These are phyloP conservation scores for Thamnaconus septentrionalis DNA, from an alignment of 2,113 vertebrate species.

Conservation along the genomic window DNA sequence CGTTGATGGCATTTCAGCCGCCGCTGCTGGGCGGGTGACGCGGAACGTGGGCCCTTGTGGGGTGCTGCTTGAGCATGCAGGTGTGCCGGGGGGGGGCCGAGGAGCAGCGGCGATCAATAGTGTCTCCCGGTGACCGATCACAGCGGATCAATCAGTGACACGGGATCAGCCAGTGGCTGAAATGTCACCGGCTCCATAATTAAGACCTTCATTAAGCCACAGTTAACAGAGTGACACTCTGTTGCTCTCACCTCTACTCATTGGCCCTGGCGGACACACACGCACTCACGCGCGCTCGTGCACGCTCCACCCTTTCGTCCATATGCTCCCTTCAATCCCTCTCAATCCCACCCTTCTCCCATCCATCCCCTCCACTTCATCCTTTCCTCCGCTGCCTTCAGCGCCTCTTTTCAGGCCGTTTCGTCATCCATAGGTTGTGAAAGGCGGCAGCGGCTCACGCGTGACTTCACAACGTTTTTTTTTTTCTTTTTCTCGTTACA, in stretches of 20 bases:
- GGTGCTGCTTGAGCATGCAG: constrained; percentile 50
- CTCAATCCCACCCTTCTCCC: constrained; percentile 33
- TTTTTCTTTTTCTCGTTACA: constrained; percentile 16
- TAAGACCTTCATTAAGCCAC: constrained; percentile 78
- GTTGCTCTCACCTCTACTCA: constrained; percentile 42
- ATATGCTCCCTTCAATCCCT: constrained; percentile 34
- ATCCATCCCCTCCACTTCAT: constrained; percentile 1
- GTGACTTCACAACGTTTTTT: constrained; percentile 25
- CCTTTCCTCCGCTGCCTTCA: constrained; percentile 23
- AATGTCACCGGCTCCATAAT: constrained; percentile 79
- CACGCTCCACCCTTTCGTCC: constrained; percentile 28
- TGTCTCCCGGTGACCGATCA: constrained; percentile 70
- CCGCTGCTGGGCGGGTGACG: not conserved
- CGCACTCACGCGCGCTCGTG: constrained; percentile 14
- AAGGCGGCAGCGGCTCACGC: constrained; percentile 25
- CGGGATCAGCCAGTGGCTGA: constrained; percentile 63
- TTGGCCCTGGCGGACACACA: constrained; percentile 12
- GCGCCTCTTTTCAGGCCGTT: constrained; percentile 3
- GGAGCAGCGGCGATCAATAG: constrained; percentile 51
- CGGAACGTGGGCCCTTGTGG: not conserved
- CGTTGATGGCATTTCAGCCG: constrained; percentile 28
- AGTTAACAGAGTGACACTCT: constrained; percentile 67
- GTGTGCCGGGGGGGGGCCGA: constrained; percentile 12
- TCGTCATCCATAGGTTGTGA: constrained; percentile 38
- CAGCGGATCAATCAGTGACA: constrained; percentile 68